These are phyloP conservation scores for Drosophila funebris DNA, from an alignment of 1,140 invertebrate genomes.

Conservation along the genomic window DNA sequence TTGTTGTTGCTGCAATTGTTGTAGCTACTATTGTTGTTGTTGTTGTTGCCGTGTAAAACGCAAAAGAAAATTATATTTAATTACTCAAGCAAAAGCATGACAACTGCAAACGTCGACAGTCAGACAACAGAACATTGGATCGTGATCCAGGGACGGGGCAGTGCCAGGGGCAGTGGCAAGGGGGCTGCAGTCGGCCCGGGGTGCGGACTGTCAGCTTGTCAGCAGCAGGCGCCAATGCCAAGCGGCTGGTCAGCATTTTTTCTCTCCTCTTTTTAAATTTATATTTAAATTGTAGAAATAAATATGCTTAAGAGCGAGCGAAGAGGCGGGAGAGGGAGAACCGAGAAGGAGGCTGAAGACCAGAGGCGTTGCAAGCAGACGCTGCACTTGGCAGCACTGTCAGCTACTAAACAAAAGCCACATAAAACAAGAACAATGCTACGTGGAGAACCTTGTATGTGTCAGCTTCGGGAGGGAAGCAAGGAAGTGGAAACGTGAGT, in stretches of 20 bases:
- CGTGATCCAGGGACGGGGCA: background rate
- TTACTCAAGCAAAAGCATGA: constrained; percentile 78
- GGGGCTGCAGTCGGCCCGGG: background rate
- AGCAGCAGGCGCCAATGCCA: constrained; percentile 64
- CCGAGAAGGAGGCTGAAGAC: background rate
- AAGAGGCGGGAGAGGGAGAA: background rate
- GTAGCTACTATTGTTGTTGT: constrained; percentile 22
- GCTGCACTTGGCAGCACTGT: constrained; percentile 61
- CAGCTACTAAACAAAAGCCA: constrained; percentile 66
- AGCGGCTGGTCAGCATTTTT: constrained; percentile 56
- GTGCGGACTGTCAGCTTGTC: constrained; percentile 69
- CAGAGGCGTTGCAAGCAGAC: constrained; percentile 18
- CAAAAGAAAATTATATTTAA: constrained; percentile 78
- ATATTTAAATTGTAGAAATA: constrained; percentile 70
- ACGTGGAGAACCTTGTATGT: background rate
- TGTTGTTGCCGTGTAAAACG: constrained; percentile 57
- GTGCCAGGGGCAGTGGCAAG: background rate
- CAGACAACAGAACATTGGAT: background rate
- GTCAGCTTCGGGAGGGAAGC: background rate
- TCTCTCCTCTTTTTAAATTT: constrained; percentile 40
- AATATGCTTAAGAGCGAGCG: constrained; percentile 7
- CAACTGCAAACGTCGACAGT: constrained; percentile 68
- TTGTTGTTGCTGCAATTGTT: constrained; percentile 33
- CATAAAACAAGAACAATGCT: background rate
- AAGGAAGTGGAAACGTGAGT: background rate